Base-by-base conservation (phyloP, 2,113 vertebrate species). In the Scomber japonicus region DNA sequence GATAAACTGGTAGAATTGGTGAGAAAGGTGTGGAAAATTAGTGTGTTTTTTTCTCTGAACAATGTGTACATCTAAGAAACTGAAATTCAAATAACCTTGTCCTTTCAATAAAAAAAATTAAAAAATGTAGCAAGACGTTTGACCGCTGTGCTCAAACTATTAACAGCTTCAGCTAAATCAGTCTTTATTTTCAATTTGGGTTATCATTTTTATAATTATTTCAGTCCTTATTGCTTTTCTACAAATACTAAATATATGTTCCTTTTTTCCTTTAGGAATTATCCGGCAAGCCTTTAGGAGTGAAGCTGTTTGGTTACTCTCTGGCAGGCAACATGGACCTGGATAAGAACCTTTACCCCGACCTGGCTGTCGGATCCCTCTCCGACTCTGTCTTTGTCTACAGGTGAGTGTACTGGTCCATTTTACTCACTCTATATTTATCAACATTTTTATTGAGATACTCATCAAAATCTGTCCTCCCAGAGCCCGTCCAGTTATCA, bases 261-360 rank as follows among this genome's bases (percentile, higher is more conserved):
- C 40, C 8, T 66, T 21, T 30, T 72, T 40, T 67, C 7, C 45
- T 80, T 88, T 78, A 99, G 98, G 82, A 96, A 84, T 94, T 99
- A 13, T 82, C 91, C 53, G 96, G 95, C 8, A 67, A 86, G 68
- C 44, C 93, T 73, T 67, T 85, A 15, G 77, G 73, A 14, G 91
- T 92, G 11, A 78, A 0, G 40, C 92, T 89, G 78, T 99, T 99
- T 89, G 98, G 98, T 64, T 99, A 99, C 87, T 99, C 98, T 62
- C 90, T 99, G 89, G 97, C 97, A 60, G 97, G 97, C 67, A 97
- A 97, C 91, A 97, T 99, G 97, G 98, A 99, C 90, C 91, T 99
- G 87, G 98, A 99, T 84, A 88, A 55, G 85, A 99, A 99, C 91
- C 90, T 93, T 45, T 99, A 98, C 85, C 97, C 97, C 16, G 98